These are phyloP conservation scores for Ochlodes sylvanus DNA, from an alignment of 2,888 invertebrate genomes.

Conservation along the genomic window DNA sequence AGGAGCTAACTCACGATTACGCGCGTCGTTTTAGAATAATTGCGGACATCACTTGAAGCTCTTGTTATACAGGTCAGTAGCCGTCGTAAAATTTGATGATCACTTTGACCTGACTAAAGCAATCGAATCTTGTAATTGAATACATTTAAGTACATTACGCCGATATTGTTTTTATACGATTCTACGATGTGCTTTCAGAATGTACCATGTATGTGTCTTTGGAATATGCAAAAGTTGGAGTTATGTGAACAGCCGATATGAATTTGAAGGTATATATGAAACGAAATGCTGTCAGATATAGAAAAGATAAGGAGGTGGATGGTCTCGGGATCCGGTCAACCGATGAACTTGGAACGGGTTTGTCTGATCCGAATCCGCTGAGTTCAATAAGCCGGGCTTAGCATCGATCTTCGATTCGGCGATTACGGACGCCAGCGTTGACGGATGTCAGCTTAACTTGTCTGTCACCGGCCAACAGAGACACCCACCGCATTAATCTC, in stretches of 20 bases:
- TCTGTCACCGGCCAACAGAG: constrained; percentile 74
- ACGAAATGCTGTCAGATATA: constrained; percentile 71
- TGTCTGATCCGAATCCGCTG: constrained; percentile 66
- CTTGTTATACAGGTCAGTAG: constrained; percentile 67
- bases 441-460: constrained; percentile 84
- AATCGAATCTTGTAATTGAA: background rate
- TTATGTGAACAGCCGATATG: constrained; percentile 20
- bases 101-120: constrained; percentile 48
- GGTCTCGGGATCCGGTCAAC: constrained; percentile 55
- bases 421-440: constrained; percentile 79
- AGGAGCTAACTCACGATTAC: constrained; percentile 58
- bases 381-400: constrained; percentile 82
- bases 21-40: constrained; percentile 67
- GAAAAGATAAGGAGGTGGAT: constrained; percentile 66
- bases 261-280: constrained; percentile 55
- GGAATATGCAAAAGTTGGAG: background rate
- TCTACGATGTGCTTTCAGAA: constrained; percentile 5
- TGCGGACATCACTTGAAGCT: constrained; percentile 66
- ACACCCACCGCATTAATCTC: constrained; percentile 82
- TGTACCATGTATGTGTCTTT: constrained; percentile 2
- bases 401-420: constrained; percentile 80
- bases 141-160: background rate
- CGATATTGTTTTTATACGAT: background rate
- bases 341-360: constrained; percentile 66
- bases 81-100: constrained; percentile 73